Conservation (phyloP, 2,797 vertebrate species). For the Enoplosus armatus region DNA sequence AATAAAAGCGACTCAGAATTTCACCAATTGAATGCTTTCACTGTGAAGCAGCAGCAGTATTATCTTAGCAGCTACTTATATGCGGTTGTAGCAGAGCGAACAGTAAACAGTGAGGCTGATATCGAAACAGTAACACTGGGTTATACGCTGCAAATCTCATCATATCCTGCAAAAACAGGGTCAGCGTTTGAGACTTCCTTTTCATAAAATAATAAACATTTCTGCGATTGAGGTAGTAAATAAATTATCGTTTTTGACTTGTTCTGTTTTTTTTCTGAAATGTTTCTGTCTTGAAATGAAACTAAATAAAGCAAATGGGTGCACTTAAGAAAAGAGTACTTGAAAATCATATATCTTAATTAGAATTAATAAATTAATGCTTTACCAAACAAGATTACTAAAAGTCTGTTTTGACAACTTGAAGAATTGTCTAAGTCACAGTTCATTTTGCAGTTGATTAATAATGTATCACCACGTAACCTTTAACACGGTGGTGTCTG, state of each 20-base stretch:
- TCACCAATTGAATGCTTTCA: not conserved
- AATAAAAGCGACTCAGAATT: not conserved
- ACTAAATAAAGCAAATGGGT: not conserved
- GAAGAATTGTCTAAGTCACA: slow-evolving; percentile 4
- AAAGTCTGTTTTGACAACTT: not conserved
- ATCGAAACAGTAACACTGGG: not conserved
- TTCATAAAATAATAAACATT: not conserved
- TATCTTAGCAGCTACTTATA: not conserved
- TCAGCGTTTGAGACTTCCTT: not conserved
- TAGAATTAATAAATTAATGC: not conserved
- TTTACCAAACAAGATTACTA: not conserved
- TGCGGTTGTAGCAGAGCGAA: not conserved
- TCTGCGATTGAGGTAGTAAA: not conserved
- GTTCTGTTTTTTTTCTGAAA: not conserved
- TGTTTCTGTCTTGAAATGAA: not conserved
- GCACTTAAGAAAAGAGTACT: not conserved
- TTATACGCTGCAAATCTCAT: too few species aligned
- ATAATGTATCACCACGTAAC: slow-evolving; percentile 35
- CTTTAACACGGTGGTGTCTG: slow-evolving; percentile 42
- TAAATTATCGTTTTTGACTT: not conserved
- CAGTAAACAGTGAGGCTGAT: not conserved
- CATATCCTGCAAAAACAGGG: not conserved
- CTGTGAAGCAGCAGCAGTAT: not conserved
- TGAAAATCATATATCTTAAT: not conserved
- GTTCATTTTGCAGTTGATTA: slow-evolving; percentile 6